Percentiles rank a stretch among this genome's conserved stretches.
These are phyloP conservation scores for Cyanistes caeruleus DNA, from an alignment of 2,113 vertebrate genomes.

Conservation along the genomic window DNA sequence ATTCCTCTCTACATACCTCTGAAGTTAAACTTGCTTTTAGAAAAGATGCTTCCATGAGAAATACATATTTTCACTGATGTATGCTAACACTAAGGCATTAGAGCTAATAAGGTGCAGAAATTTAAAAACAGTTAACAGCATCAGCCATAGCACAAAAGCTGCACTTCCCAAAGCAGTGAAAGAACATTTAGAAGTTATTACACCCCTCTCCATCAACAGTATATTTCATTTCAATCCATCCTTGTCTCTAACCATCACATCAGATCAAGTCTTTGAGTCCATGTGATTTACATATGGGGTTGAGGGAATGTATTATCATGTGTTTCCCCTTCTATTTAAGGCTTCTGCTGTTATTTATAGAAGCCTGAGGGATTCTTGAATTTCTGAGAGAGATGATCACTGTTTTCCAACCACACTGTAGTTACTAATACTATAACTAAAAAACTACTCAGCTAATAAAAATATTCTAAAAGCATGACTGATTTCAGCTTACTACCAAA, in stretches of 20 bases:
- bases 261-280: background rate
- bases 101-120: background rate
- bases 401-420: slow-evolving; percentile 3
- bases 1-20: background rate
- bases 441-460: background rate
- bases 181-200: background rate
- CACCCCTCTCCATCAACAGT: background rate
- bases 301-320: background rate
- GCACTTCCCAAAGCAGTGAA: background rate
- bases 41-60: background rate
- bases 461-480: background rate
- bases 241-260: background rate
- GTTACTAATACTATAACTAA: background rate
- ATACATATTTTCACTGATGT: background rate
- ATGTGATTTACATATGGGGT: background rate
- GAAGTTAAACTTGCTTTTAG: background rate
- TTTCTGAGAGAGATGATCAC: slow-evolving; percentile 9
- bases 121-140: background rate
- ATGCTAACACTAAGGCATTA: background rate
- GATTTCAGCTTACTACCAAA: background rate
- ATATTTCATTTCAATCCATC: background rate
- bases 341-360: slow-evolving; percentile 25
- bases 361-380: background rate
- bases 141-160: background rate
- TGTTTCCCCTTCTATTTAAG: slow-evolving; percentile 35